Conservation (phyloP, 2,113 vertebrate genomes). For the Apaloderma vittatum region DNA sequence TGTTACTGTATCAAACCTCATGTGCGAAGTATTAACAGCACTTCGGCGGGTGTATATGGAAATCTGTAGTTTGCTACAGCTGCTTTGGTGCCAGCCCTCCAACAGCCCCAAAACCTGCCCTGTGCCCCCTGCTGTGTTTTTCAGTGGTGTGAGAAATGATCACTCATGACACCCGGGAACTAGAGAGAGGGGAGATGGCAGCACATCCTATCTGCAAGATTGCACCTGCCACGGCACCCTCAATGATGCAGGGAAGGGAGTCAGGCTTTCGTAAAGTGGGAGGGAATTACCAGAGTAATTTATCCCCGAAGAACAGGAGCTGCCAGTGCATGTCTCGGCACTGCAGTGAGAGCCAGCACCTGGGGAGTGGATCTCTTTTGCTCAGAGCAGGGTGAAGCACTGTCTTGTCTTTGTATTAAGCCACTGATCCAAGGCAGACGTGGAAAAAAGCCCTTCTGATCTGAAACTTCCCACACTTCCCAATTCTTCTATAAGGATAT, state of each 20-base stretch:
- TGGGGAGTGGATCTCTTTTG: fast-evolving
- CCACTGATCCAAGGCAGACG: background rate
- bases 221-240: background rate
- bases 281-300: background rate
- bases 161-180: background rate
- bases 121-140: fast-evolving
- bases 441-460: background rate
- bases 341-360: background rate
- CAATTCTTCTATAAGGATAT: background rate
- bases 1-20: background rate
- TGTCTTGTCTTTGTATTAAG: background rate
- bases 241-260: background rate
- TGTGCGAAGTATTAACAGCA: background rate
- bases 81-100: background rate
- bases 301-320: background rate
- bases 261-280: background rate
- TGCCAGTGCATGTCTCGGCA: fast-evolving
- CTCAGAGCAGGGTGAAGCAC: background rate
- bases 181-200: background rate
- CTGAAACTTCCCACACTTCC: background rate
- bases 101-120: background rate
- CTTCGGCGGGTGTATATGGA: background rate
- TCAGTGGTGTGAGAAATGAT: background rate
- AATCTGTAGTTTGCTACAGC: background rate
- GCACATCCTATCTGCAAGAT: background rate